Base-by-base conservation (phyloP, 2,113 vertebrate species). In the Ciconia maguari region DNA sequence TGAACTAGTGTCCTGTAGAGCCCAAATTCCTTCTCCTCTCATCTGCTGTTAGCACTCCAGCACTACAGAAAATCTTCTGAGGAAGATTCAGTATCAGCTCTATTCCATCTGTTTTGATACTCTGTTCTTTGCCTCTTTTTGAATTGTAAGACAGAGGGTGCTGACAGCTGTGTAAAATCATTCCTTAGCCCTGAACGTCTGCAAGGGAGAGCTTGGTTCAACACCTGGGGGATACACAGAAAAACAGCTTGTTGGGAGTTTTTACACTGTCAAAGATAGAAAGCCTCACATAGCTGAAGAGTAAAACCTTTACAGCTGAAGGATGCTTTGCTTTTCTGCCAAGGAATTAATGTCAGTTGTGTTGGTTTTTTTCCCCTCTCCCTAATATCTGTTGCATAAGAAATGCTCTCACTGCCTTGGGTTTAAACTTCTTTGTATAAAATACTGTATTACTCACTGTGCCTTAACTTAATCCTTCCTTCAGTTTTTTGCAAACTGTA, bases 401-500 rank as follows among this genome's bases (percentile, higher is more conserved):
- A 91, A 93, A 86, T 42, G 42, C 78, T 96, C 90, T 94, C 94
- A 81, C 92, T 96, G 95, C 93, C 94, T 87, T 78, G 83, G 54
- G 89, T 74, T 95, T 94, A 51, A 95, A 95, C 83, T 75, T 94
- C 78, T 96, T 66, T 94, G 85, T 96, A 95, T 79, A 71, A 94
- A 94, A 95, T 87, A 86, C 85, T 95, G 68, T 97, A 94, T 95
- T 97, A 97, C 88, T 98, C 90, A 96, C 94, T 95, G 97, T 98
- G 98, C 98, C 98, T 98, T 98, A 98, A 94, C 97, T 98, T 97
- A 97, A 97, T 95, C 93, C 87, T 98, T 97, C 90, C 83, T 96
- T 97, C 96, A 80, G 57, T 97, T 97, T 96, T 96, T 95, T 98
- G 91, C 91, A 96, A 97, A 89, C 64, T 92, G 41, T 97, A 96